These are phyloP conservation scores for Agrilus biguttatus DNA, from an alignment of 2,888 invertebrate genomes.

Conservation along the genomic window DNA sequence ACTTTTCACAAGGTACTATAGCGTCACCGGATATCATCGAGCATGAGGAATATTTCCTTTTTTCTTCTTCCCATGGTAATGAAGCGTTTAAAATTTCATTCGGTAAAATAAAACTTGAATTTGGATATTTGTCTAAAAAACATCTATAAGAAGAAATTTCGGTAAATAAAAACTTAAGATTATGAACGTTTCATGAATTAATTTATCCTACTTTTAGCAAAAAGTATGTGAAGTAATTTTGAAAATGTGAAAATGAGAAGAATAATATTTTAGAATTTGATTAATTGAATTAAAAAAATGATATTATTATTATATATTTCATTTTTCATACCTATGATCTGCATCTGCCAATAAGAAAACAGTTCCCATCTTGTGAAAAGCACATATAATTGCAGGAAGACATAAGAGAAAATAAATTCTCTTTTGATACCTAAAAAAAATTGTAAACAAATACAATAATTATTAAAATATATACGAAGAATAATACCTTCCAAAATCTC, in stretches of 20 bases:
- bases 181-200: too few relatives aligned
- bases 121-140: conserved; percentile 30
- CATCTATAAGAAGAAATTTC: background rate
- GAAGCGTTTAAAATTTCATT: conserved; percentile 31
- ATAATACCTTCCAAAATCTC: conserved; percentile 45
- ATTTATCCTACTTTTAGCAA: too few relatives aligned
- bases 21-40: conserved; percentile 32
- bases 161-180: background rate
- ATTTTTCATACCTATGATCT: conserved; percentile 36
- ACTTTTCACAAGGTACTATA: conserved; percentile 35
- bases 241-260: too few relatives aligned
- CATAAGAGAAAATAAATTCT: conserved; percentile 53
- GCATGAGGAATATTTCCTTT: conserved; percentile 38
- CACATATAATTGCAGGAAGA: conserved; percentile 55
- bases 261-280: background rate
- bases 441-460: background rate
- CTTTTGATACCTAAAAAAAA: conserved; percentile 39
- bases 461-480: background rate
- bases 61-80: conserved; percentile 37
- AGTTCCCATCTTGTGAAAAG: conserved; percentile 58
- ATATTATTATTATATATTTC: too few relatives aligned
- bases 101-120: conserved; percentile 36
- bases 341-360: conserved; percentile 56
- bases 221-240: too few relatives aligned
- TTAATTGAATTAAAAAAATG: too few relatives aligned